These are phyloP conservation scores for Crenichthys baileyi DNA, from an alignment of 2,797 vertebrate species.

Conservation along the genomic window DNA sequence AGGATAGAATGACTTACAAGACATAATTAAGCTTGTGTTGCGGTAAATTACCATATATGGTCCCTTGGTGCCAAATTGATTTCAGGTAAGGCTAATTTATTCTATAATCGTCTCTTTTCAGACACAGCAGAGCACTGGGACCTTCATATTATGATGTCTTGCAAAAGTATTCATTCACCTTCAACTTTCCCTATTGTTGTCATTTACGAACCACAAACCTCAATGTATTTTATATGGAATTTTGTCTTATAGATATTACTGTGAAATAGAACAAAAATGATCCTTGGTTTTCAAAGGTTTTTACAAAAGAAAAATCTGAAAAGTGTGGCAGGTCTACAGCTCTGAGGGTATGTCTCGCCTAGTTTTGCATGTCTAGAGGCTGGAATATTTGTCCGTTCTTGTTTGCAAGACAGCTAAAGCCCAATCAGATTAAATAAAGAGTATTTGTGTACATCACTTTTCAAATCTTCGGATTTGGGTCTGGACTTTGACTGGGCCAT, in stretches of 20 bases:
- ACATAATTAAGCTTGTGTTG: slow-evolving; percentile 48
- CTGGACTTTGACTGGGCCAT: not conserved
- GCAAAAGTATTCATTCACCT: not conserved
- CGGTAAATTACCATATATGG: slow-evolving; percentile 59
- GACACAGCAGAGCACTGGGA: slow-evolving; percentile 32
- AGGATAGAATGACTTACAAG: slow-evolving; percentile 33
- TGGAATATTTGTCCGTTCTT: not conserved
- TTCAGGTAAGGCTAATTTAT: slow-evolving; percentile 54
- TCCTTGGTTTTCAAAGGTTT: not conserved
- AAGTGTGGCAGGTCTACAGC: not conserved
- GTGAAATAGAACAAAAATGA: not conserved
- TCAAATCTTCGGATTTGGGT: not conserved
- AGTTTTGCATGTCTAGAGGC: not conserved
- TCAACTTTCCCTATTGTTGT: not conserved
- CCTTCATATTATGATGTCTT: not conserved
- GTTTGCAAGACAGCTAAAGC: not conserved
- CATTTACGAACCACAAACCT: too few species aligned
- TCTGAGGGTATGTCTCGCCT: not conserved
- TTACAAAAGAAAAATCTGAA: not conserved
- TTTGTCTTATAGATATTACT: not conserved
- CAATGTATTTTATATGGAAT: not conserved
- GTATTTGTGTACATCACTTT: not conserved
- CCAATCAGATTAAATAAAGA: not conserved
- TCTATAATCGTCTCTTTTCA: slow-evolving; percentile 42
- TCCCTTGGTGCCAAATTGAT: slow-evolving; percentile 52